phyloP scores from a whole-genome alignment of 2,888 invertebrate genomes.

The Ormyrus nitidulus region DNA sequence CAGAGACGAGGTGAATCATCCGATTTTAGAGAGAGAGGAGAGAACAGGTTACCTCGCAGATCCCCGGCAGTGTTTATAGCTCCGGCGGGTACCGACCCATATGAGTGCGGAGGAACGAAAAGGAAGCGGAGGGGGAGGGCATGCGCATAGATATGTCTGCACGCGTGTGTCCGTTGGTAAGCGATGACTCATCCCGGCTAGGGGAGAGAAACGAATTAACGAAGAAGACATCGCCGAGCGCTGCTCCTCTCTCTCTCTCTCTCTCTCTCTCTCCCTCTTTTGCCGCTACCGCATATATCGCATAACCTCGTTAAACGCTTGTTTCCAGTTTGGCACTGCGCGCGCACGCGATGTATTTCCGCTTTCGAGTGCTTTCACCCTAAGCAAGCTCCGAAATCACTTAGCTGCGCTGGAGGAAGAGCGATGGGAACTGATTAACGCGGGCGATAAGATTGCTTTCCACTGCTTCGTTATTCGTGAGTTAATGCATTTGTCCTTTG shows the following conservation, averaged over 20 bases:
- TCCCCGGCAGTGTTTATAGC: slow-evolving; percentile 43
- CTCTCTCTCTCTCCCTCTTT: neutral
- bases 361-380: slow-evolving; percentile 3
- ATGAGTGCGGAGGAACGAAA: slow-evolving; percentile 1
- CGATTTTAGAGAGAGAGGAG: slow-evolving; percentile 44
- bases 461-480: too few species aligned
- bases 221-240: slow-evolving; percentile 56
- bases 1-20: slow-evolving; percentile 51
- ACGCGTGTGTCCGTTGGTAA: slow-evolving; percentile 31
- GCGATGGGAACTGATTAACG: too few species aligned
- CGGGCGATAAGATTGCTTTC: too few species aligned
- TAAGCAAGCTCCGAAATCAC: too few species aligned
- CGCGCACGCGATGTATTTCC: slow-evolving; percentile 45
- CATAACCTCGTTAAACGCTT: slow-evolving; percentile 61
- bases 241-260: neutral
- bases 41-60: slow-evolving; percentile 42
- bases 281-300: slow-evolving; percentile 60
- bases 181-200: slow-evolving; percentile 56
- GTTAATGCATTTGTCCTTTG: too few species aligned
- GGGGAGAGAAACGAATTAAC: slow-evolving; percentile 61
- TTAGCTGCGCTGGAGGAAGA: too few species aligned
- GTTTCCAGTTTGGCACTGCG: slow-evolving; percentile 12
- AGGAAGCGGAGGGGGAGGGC: slow-evolving; percentile 6
- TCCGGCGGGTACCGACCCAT: slow-evolving; percentile 20
- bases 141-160: slow-evolving; percentile 17